Evolutionary conservation across 2,113 vertebrate species (phyloP).

Genomic region (Sminthopsis crassicaudata): DNA sequence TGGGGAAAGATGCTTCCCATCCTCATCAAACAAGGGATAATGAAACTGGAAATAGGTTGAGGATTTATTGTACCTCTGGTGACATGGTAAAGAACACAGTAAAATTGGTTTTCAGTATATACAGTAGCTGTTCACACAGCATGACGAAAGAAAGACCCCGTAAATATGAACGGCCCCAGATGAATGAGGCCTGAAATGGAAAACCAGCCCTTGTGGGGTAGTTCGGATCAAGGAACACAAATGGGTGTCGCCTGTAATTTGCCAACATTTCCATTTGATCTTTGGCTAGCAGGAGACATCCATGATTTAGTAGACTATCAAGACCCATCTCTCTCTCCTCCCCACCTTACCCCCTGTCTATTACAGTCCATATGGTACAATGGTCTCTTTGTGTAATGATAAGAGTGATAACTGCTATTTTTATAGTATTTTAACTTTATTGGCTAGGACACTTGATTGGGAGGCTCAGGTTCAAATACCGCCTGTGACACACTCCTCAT

Average conservation of each 20-base stretch:
- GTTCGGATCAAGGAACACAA: conserved; percentile 37
- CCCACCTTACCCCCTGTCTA: conserved; percentile 42
- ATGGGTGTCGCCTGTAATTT: conserved; percentile 43
- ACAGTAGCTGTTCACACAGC: conserved; percentile 77
- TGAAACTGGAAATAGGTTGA: conserved; percentile 80
- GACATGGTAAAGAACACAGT: conserved; percentile 63
- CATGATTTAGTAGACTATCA: conserved; percentile 57
- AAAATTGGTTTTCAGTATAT: conserved; percentile 74
- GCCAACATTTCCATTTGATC: conserved; percentile 59
- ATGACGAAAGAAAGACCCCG: conserved; percentile 75
- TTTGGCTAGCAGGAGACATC: conserved; percentile 65
- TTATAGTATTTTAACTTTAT: neutral
- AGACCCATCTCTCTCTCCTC: conserved; percentile 63
- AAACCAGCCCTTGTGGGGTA: conserved; percentile 65
- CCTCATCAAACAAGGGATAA: conserved; percentile 77
- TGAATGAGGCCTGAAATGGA: conserved; percentile 77
- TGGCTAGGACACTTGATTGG: neutral
- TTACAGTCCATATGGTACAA: conserved; percentile 59
- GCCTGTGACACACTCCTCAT: neutral
- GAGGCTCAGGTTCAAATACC: neutral
- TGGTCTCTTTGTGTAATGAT: conserved; percentile 67
- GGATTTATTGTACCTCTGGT: conserved; percentile 78
- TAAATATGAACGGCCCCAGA: conserved; percentile 68
- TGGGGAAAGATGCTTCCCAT: conserved; percentile 61
- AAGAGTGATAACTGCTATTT: conserved; percentile 29